Percentiles rank a stretch among this genome's conserved stretches.
Evolutionary conservation across 2,113 vertebrate genomes (phyloP).

Genomic region (Vulpes lagopus): DNA sequence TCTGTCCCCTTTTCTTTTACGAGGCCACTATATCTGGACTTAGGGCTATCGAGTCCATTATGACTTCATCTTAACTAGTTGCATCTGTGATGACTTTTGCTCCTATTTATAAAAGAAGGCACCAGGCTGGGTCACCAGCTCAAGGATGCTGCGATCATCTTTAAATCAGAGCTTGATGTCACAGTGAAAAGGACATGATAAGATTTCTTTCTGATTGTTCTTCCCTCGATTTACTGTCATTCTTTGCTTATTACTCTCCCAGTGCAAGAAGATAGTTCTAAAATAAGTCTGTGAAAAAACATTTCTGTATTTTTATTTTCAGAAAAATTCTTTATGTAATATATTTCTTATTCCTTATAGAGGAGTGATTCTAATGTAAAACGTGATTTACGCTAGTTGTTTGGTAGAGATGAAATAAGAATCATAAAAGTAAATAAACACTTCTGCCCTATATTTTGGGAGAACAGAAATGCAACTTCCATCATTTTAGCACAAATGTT

Average conservation of each 20-base stretch:
- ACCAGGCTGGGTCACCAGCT: not conserved
- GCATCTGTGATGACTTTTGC: not conserved
- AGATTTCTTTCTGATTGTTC: not conserved
- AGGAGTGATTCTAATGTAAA: not conserved
- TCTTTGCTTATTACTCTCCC: not conserved
- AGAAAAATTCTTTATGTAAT: not conserved
- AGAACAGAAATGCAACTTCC: not conserved
- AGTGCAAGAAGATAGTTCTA: not conserved
- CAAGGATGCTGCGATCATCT: not conserved
- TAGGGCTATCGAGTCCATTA: not conserved
- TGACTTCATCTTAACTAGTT: not conserved
- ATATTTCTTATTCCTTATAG: not conserved
- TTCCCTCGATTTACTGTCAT: not conserved
- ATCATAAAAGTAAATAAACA: conserved; percentile 14
- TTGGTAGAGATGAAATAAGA: not conserved
- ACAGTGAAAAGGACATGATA: not conserved
- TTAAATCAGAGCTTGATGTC: not conserved
- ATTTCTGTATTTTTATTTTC: not conserved
- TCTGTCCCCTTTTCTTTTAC: not conserved
- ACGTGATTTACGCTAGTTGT: not conserved
- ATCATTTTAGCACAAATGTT: conserved; percentile 41
- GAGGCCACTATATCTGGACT: not conserved
- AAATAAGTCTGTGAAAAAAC: not conserved
- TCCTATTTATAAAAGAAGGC: not conserved
- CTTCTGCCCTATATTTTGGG: not conserved